Base-by-base conservation (phyloP, 2,113 vertebrate genomes). In the Gadus chalcogrammus region DNA sequence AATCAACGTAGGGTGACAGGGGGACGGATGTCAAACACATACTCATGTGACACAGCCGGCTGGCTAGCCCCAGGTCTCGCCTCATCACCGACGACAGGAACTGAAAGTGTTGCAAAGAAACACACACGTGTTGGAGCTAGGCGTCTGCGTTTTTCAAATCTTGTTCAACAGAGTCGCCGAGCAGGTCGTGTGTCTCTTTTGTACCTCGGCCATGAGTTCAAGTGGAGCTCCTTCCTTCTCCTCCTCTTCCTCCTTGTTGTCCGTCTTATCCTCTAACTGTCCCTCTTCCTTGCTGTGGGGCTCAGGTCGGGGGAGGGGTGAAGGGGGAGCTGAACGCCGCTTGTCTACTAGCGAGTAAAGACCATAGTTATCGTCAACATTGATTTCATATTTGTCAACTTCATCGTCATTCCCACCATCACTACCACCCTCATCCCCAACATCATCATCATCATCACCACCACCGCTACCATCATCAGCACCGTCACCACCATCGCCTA, bases 31-130 rank as follows among this genome's bases (percentile, higher is more conserved):
- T 64, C 48, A 55, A 64, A 69, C 42, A 91, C 94, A 71, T 91
- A 97, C 95, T 95, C 92, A 92, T 94, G 74, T 92, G 89, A 90
- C 95, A 96, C 71, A 95, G 90, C 70, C 90, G 92, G 72, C 87
- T 86, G 61, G 93, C 91, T 71, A 91, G 78, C 35, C n/a, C 84
- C 56, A 77, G 65, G 15, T 84, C 77, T 58, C 72, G 80, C 16
- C 67, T 65, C 61, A 13, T 52, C 61, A 4, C 65, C 63, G 28
- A 4, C 52, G 42, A 48, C 42, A 48, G 42, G 42, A 48, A 48
- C 42, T 48, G 42, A 48, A 48, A 48, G 42, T 9, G 11, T 9
- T 13, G 11, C 42, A 7, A 35, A 13, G 42, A 48, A 48, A 48
- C 42, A 48, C 42, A 48, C 12, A 35, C 31, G 31, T 35, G 31